Base-by-base conservation (phyloP, 2,113 vertebrate species). In the Dicrurus megarhynchus region DNA sequence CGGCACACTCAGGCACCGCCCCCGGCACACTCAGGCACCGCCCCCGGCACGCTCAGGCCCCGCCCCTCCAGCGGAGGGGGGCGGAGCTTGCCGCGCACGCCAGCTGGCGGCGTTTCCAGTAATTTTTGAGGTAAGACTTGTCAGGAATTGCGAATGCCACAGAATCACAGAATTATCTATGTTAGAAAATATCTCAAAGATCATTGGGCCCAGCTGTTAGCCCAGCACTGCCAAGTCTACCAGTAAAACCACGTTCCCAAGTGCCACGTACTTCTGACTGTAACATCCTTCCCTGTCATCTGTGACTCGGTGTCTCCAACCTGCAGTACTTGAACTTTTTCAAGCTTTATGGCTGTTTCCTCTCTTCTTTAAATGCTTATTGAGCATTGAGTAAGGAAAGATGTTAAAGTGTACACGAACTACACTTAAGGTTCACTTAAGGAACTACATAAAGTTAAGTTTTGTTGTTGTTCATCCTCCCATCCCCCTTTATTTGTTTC, bases 81-180 rank as follows among this genome's bases (percentile, higher is more conserved):
- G 23, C 5, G 30, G 28, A 6, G 6, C 33, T 16, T 30, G 24
- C 19, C 33, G 22, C 23, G n/a, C 3, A 30, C 49, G 57, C 56
- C 74, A 11, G 16, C 70, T 65, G 35, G 52, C 71, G 61, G 52
- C 2, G 32, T 7, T 11, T 0, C 14, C 52, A 1, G 44, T 1
- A 9, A 7, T 0, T 8, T 5, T 1, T 15, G 44, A 15, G 15
- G 59, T 8, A 46, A 32, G 52, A 23, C 3, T 16, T 2, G 9
- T 3, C 0, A 0, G 64, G 30, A 15, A 1, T 4, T 9, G 35
- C 8, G 11, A 8, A 18, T 21, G 68, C 24, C 15, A 5, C 63
- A 6, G 53, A 13, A 7, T 53, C 9, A 16, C 33, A 10, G 46
- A 16, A 52, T 33, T 10, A 8, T 4, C 23, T 6, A 0, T 5